These are phyloP conservation scores for Pogonocichla stellata DNA, from an alignment of 2,113 vertebrate species.

Conservation along the genomic window DNA sequence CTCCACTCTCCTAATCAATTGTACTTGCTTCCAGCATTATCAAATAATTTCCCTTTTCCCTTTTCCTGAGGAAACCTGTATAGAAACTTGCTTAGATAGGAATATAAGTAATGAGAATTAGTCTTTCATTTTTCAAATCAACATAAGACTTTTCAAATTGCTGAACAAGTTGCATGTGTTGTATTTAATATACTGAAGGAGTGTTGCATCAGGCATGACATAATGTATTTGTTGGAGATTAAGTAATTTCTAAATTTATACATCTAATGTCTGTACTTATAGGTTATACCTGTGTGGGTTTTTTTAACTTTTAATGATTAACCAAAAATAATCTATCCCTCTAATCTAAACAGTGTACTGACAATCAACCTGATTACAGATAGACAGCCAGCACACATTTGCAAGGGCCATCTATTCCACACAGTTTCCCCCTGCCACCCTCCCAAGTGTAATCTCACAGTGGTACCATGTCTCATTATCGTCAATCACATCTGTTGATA, in stretches of 20 bases:
- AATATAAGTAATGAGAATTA: neutral
- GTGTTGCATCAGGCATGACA: neutral
- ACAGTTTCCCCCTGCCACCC: neutral
- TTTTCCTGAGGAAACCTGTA: neutral
- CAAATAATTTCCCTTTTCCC: neutral
- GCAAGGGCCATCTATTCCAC: neutral
- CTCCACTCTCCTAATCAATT: neutral
- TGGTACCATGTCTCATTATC: neutral
- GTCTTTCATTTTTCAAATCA: neutral
- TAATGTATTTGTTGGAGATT: neutral
- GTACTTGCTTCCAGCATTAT: neutral
- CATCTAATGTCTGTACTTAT: neutral
- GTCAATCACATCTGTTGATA: constrained; percentile 51
- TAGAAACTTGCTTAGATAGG: neutral
- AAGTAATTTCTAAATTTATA: neutral
- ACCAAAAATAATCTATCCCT: neutral
- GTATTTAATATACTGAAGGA: neutral
- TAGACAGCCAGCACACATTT: neutral
- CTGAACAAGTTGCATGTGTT: neutral
- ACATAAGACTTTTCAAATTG: neutral
- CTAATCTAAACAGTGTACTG: neutral
- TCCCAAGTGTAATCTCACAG: neutral
- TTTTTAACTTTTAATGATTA: neutral
- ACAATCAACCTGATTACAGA: neutral
- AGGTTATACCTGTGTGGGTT: neutral